Base-by-base conservation (phyloP, 2,888 invertebrate species). In the Atrina japonica region DNA sequence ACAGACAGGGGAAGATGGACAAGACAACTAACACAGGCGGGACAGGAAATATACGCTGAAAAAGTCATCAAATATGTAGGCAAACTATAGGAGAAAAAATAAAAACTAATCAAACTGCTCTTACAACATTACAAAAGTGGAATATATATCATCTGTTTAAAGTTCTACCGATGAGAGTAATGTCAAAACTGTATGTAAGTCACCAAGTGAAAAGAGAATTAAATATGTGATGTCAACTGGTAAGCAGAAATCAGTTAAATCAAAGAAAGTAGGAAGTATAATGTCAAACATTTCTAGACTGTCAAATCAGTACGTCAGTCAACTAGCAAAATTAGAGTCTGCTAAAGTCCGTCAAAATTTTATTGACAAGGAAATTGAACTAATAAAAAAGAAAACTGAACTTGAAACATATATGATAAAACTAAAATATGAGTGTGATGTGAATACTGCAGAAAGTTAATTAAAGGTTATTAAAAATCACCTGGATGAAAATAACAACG, bases 371-470 rank as follows among this genome's bases (percentile, higher is more conserved):
- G 47, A 47, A 47, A 47, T 47, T 9, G 47, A 47, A 47, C 47
- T 47, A 5, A 47, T 47, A 3, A 52, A 52, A 52, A 25, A 25
- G 52, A 52, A 52, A 52, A 52, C 52, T 21, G 52, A 25, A 52
- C 52, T 52, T 52, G 52, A 52, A 23, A 52, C 52, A 7, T 11
- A 52, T 52, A 21, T 52, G 52, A 21, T 52, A 47, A 47, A 47
- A 16, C 21, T 47, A 16, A 47, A 47, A 21, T 47, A 6, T 18
- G 47, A 47, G 16, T 47, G 47, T 47, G 47, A 47, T 47, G 5
- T 47, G 3, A n/a, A 47, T 18, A 21, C 16, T 9, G 47, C 47
- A 5, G 47, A 47, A 16, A 47, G 47, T 47, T 6, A 21, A 47
- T 5, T 47, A 5, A 47, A 47, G 21, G 47, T 47, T 9, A 47